Evolutionary conservation across 2,797 vertebrate genomes (phyloP).

Genomic region (Amblyraja radiata): DNA sequence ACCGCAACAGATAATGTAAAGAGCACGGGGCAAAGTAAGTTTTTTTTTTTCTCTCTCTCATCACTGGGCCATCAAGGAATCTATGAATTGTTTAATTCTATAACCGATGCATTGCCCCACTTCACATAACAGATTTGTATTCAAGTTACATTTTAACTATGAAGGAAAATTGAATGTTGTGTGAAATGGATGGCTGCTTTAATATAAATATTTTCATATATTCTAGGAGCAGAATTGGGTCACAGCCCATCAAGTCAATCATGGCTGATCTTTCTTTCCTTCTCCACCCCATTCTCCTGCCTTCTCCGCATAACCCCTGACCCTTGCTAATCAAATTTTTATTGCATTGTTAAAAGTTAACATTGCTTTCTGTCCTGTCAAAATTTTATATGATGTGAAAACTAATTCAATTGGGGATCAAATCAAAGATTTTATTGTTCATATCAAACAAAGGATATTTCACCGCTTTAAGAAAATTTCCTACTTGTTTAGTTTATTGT

Average conservation of each 20-base stretch:
- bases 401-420: neutral
- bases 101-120: no score
- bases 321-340: no score
- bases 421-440: neutral
- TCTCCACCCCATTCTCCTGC: no score
- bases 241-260: no score
- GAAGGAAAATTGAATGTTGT: no score
- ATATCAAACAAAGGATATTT: neutral
- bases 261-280: no score
- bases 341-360: neutral
- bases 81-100: neutral
- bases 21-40: slow-evolving; percentile 60
- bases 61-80: slow-evolving; percentile 71
- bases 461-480: neutral
- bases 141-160: no score
- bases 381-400: neutral
- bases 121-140: neutral
- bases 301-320: no score
- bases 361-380: neutral
- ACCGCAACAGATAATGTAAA: slow-evolving; percentile 59
- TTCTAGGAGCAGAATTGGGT: no score
- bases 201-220: neutral
- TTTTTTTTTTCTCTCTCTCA: slow-evolving; percentile 45
- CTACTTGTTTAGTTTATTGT: neutral
- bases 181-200: neutral